Percentiles rank a stretch among this genome's conserved stretches.
These are phyloP conservation scores for Alectoris magna DNA, from an alignment of 2,797 vertebrate species.

Conservation along the genomic window DNA sequence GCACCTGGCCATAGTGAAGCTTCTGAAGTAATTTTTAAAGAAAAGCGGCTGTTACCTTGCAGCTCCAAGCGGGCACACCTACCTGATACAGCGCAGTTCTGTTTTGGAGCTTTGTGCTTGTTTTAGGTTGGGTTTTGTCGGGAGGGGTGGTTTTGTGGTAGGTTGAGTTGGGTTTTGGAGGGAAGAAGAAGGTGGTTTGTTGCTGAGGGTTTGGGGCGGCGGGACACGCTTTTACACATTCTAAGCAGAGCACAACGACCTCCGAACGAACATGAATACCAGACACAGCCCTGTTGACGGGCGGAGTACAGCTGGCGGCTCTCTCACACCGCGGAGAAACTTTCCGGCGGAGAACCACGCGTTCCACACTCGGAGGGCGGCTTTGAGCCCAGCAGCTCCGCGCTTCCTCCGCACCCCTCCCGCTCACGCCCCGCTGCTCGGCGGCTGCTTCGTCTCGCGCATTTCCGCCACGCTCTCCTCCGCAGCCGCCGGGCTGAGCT, in stretches of 20 bases:
- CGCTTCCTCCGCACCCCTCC: accelerated
- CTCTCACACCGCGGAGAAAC: accelerated
- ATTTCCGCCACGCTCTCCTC: no score
- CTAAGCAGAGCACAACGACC: accelerated
- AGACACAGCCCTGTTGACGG: accelerated
- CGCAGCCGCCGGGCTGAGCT: no score
- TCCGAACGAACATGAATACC: neutral
- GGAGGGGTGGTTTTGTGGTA: neutral
- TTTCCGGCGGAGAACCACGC: accelerated
- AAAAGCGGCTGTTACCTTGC: neutral
- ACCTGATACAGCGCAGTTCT: neutral
- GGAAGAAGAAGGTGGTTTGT: accelerated
- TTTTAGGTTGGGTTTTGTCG: neutral
- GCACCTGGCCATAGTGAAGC: neutral
- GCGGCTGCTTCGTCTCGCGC: neutral
- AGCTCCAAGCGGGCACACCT: neutral
- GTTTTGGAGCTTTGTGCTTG: neutral
- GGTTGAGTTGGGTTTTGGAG: neutral
- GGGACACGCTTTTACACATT: neutral
- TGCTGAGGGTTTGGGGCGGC: neutral
- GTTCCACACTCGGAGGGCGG: accelerated
- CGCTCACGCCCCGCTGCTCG: accelerated
- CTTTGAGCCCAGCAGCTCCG: no score
- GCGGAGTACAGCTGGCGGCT: accelerated
- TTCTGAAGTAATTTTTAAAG: neutral